Conservation (phyloP, 2,113 vertebrate species). For the Lycocorax pyrrhopterus region DNA sequence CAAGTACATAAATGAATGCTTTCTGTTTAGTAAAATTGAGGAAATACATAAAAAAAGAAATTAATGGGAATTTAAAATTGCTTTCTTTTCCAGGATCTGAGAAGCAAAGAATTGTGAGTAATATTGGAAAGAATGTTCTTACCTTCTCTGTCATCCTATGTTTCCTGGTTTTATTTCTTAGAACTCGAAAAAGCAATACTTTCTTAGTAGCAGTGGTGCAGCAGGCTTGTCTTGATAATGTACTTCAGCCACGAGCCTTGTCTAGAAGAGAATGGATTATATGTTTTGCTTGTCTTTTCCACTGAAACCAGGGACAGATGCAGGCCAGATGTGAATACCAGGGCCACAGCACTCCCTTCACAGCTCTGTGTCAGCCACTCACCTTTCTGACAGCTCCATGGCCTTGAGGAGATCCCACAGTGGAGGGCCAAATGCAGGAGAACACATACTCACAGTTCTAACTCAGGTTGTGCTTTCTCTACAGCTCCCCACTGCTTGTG, state of each 20-base stretch:
- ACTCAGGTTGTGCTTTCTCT: not conserved
- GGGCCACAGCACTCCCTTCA: not conserved
- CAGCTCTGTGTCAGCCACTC: not conserved
- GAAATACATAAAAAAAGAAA: not conserved
- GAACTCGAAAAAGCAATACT: not conserved
- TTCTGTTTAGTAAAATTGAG: not conserved
- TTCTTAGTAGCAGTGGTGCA: not conserved
- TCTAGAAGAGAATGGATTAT: not conserved
- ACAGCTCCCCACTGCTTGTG: not conserved
- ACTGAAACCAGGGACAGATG: not conserved
- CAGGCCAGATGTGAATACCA: not conserved
- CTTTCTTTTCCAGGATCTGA: not conserved
- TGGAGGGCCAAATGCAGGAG: not conserved
- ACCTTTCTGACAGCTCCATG: not conserved
- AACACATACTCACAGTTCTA: not conserved
- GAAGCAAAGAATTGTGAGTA: not conserved
- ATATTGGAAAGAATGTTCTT: not conserved
- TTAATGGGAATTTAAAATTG: not conserved
- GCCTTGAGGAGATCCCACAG: not conserved
- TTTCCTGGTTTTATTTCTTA: not conserved
- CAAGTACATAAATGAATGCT: not conserved
- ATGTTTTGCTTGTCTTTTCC: not conserved
- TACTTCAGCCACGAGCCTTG: not conserved
- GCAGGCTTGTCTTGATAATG: not conserved
- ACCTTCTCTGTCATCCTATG: not conserved